Percentiles rank a stretch among this genome's conserved stretches.
phyloP scores from a whole-genome alignment of 2,888 invertebrate genomes.

The Phlogophora meticulosa region DNA sequence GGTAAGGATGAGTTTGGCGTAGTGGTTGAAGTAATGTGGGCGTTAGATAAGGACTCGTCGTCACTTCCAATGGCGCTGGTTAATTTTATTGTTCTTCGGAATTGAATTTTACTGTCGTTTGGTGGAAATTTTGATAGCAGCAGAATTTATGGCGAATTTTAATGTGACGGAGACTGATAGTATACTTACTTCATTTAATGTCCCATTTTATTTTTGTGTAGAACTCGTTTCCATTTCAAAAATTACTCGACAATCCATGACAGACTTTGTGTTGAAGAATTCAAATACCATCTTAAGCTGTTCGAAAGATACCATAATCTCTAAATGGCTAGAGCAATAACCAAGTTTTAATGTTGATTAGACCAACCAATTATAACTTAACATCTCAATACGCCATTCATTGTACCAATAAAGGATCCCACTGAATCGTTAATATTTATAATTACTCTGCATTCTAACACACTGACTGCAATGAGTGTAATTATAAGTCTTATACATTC shows the following conservation, averaged over 20 bases:
- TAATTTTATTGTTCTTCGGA: conserved; percentile 54
- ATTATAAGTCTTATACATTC: conserved; percentile 42
- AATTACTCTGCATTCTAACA: conserved; percentile 60
- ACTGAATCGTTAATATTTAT: conserved; percentile 60
- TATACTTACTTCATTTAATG: conserved; percentile 5
- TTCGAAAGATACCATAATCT: conserved; percentile 15
- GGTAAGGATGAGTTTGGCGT: conserved; percentile 53
- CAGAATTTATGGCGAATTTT: conserved; percentile 28
- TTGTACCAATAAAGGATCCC: conserved; percentile 54
- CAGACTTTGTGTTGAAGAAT: conserved; percentile 1
- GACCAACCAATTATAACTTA: conserved; percentile 51
- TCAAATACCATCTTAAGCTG: conserved; percentile 12
- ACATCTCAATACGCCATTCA: conserved; percentile 62
- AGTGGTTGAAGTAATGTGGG: conserved; percentile 72
- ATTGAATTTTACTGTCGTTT: conserved; percentile 33
- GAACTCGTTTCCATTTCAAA: neutral
- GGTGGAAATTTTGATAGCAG: conserved; percentile 24
- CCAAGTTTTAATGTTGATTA: conserved; percentile 52
- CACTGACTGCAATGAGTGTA: conserved; percentile 40
- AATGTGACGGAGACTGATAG: conserved; percentile 1
- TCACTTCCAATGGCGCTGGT: conserved; percentile 45
- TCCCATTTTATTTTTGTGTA: conserved; percentile 6
- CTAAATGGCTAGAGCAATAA: conserved; percentile 42
- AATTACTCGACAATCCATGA: neutral
- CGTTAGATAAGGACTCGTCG: conserved; percentile 81